Percentiles rank a stretch among this genome's conserved stretches.
phyloP scores from a whole-genome alignment of 2,888 invertebrate genomes.

The Pristionchus mayeri region DNA sequence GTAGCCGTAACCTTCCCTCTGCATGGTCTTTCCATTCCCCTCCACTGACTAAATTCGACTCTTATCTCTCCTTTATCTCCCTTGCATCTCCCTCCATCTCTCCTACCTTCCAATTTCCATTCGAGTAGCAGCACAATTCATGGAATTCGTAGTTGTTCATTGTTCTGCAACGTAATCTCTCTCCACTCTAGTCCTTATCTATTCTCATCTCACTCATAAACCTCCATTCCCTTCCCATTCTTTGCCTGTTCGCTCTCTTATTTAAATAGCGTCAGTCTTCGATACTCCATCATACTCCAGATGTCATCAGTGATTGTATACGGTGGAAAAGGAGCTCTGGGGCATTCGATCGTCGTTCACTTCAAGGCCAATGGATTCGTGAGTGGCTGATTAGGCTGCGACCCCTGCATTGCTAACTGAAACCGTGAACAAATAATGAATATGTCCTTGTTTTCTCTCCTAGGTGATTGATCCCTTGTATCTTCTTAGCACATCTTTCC shows the following conservation, averaged over 20 bases:
- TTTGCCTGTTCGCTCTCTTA: not conserved
- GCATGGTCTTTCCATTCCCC: conserved; percentile 7
- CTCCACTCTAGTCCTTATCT: conserved; percentile 32
- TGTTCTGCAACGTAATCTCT: not conserved
- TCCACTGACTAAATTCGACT: not conserved
- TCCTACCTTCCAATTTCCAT: no score
- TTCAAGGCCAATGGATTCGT: conserved; percentile 93
- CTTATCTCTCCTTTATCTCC: conserved; percentile 22
- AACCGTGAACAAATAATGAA: no score
- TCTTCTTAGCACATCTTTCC: not conserved
- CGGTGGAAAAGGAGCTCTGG: conserved; percentile 95
- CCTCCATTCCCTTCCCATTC: not conserved
- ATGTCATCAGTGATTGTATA: conserved; percentile 84
- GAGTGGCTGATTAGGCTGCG: no score
- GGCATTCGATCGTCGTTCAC: conserved; percentile 88
- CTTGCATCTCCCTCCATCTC: not conserved
- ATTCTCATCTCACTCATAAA: not conserved
- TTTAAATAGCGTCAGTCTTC: not conserved
- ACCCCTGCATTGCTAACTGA: no score
- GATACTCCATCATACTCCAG: conserved; percentile 53
- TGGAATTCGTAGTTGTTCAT: no score
- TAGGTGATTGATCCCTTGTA: not conserved
- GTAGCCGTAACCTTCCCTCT: not conserved
- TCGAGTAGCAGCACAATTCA: no score
- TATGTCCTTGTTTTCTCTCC: not conserved